A percentile compares a stretch with the other conserved stretches of the same genome.
phyloP scores from a whole-genome alignment of 2,113 vertebrate species.

The Hippoglossus stenolepis region DNA sequence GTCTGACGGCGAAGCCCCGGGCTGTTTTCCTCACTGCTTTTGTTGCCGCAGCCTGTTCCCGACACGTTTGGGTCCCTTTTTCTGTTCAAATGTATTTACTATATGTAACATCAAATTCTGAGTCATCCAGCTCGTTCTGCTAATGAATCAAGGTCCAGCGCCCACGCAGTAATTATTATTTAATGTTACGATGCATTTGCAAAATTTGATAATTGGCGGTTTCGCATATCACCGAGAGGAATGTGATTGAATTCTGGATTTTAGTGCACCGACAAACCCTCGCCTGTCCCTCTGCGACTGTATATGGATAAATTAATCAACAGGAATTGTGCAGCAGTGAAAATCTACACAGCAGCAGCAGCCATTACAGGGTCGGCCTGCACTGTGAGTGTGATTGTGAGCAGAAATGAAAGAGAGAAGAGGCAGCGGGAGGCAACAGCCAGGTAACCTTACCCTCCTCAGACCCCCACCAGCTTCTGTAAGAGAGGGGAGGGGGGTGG shows the following conservation, averaged over 20 bases:
- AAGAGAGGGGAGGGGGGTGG: constrained; percentile 39
- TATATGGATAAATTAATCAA: neutral
- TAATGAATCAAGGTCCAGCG: constrained; percentile 46
- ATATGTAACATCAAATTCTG: constrained; percentile 36
- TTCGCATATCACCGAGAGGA: constrained; percentile 8
- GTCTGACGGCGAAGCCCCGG: constrained; percentile 50
- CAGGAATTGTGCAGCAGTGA: neutral
- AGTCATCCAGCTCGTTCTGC: constrained; percentile 29
- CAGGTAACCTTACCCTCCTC: constrained; percentile 76
- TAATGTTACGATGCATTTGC: constrained; percentile 50
- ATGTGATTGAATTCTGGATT: constrained; percentile 17
- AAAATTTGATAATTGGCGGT: constrained; percentile 45
- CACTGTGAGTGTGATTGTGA: constrained; percentile 33
- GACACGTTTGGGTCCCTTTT: constrained; percentile 12
- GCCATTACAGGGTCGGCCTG: constrained; percentile 1
- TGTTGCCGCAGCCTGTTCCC: constrained; percentile 39
- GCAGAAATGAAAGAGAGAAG: constrained; percentile 54
- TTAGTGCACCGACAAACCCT: neutral
- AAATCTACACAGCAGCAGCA: neutral
- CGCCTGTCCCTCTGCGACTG: neutral
- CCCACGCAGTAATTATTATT: constrained; percentile 49
- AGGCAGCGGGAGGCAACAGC: constrained; percentile 57
- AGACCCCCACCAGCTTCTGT: constrained; percentile 63
- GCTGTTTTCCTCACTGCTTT: constrained; percentile 28
- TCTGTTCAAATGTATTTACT: constrained; percentile 29